A percentile compares a stretch with the other conserved stretches of the same genome.
phyloP scores from a whole-genome alignment of 2,797 vertebrate species.

The Yasuhikotakia modesta region DNA sequence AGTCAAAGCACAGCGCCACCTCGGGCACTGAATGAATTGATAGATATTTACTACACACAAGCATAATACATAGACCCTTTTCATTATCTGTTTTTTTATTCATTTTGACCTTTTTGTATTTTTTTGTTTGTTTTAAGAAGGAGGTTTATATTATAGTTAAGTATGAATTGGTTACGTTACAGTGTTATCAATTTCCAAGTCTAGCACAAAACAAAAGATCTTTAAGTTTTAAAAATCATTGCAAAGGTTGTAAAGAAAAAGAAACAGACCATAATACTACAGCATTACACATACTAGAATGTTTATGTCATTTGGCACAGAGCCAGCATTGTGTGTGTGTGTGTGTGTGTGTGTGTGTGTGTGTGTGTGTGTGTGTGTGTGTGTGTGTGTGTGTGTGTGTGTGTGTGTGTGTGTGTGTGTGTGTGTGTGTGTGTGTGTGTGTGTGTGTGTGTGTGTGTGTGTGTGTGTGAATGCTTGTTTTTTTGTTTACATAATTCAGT shows the following conservation, averaged over 20 bases:
- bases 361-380: conserved; percentile 45
- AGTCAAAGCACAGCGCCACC: conserved; percentile 84
- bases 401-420: conserved; percentile 47
- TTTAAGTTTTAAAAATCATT: conserved; percentile 48
- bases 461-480: conserved; percentile 61
- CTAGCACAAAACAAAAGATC: conserved; percentile 77
- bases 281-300: conserved; percentile 85
- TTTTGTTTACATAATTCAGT: conserved; percentile 67
- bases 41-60: conserved; percentile 98
- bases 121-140: conserved; percentile 58
- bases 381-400: conserved; percentile 40
- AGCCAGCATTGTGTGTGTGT: conserved; percentile 68
- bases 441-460: conserved; percentile 37
- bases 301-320: conserved; percentile 75
- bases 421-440: conserved; percentile 61
- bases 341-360: conserved; percentile 39
- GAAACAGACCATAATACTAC: conserved; percentile 85
- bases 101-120: too few relatives aligned
- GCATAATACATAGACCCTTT: conserved; percentile 88
- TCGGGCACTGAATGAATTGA: conserved; percentile 79
- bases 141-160: conserved; percentile 81
- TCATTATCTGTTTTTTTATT: conserved; percentile 55
- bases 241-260: conserved; percentile 70
- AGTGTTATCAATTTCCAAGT: conserved; percentile 76
- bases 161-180: conserved; percentile 86